A percentile compares a stretch with the other conserved stretches of the same genome.
These are phyloP conservation scores for Luperina nickerlii DNA, from an alignment of 2,888 invertebrate genomes.

Conservation along the genomic window DNA sequence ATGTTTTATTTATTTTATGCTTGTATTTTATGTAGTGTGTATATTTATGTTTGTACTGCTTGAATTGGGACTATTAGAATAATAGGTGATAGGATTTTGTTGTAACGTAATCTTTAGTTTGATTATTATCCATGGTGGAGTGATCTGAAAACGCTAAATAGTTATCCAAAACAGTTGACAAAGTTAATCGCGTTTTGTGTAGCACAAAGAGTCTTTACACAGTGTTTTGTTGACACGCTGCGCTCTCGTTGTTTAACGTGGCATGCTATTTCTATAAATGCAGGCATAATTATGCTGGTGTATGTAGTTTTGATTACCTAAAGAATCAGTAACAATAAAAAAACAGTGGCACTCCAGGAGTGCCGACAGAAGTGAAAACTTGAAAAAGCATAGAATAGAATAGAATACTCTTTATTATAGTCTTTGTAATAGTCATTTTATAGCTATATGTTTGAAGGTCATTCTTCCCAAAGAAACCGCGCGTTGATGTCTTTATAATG, in stretches of 20 bases:
- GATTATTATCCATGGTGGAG: background rate
- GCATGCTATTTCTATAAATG: no score
- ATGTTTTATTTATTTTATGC: conserved; percentile 66
- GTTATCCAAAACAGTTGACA: background rate
- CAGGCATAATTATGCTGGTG: background rate
- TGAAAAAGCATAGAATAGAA: no score
- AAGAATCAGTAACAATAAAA: background rate
- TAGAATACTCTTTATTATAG: no score
- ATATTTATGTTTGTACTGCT: background rate
- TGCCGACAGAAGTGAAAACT: no score
- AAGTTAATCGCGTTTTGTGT: background rate
- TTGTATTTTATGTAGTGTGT: conserved; percentile 45
- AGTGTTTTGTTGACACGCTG: no score
- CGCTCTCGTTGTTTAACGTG: no score
- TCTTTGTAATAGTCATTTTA: no score
- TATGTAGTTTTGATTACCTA: background rate
- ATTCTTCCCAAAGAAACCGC: no score
- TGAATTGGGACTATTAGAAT: background rate
- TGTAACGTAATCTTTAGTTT: background rate
- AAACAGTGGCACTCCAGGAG: no score
- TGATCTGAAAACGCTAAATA: background rate
- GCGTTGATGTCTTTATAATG: no score
- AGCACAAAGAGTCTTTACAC: background rate
- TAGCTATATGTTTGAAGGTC: no score
- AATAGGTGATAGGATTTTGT: background rate